Base-by-base conservation (phyloP, 2,797 vertebrate species). In the Monodelphis domestica region DNA sequence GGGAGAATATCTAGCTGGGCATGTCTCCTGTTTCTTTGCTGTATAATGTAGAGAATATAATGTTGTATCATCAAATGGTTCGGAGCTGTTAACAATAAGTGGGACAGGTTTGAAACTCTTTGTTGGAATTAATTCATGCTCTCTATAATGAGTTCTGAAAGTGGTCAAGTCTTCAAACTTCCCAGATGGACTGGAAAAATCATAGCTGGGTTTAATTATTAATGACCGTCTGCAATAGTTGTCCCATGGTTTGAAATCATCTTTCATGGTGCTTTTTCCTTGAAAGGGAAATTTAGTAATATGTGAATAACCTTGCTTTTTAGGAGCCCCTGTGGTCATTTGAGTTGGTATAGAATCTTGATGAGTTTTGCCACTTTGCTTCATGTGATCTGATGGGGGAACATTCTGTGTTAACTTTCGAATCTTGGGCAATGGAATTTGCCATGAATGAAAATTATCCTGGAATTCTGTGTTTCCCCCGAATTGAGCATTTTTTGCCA, bases 131-230 rank as follows among this genome's bases (percentile, higher is more conserved):
- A 98, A 93, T 70, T 96, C 96, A 87, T 99, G 98, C 2, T 98
- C 98, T 95, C 97, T 50, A 45, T 98, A 99, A 96, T 99, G 99
- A 89, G 98, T 98, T 95, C 97, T 98, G 97, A 98, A 99, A 4
- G 99, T 99, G 90, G 98, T 99, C 97, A 98, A 95, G 51, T 97
- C 97, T 24, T 98, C 98, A 96, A 99, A 98, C 97, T 98, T 99
- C 91, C 98, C 99, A 0, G 92, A 96, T 29, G 98, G 94, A 91
- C 93, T 98, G 91, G 91, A 97, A 54, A 99, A 98, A 98, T 98
- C 98, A 5, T 98, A 96, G 54, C 97, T 95, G 84, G 96, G 98
- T 95, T 98, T 99, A 95, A 98, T 96, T 45, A 98, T 96, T 50
- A 96, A 97, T 95, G 91, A 98, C 3, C 91, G 98, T 53, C 96